Base-by-base conservation (phyloP, 2,797 vertebrate genomes). In the Argya squamiceps region DNA sequence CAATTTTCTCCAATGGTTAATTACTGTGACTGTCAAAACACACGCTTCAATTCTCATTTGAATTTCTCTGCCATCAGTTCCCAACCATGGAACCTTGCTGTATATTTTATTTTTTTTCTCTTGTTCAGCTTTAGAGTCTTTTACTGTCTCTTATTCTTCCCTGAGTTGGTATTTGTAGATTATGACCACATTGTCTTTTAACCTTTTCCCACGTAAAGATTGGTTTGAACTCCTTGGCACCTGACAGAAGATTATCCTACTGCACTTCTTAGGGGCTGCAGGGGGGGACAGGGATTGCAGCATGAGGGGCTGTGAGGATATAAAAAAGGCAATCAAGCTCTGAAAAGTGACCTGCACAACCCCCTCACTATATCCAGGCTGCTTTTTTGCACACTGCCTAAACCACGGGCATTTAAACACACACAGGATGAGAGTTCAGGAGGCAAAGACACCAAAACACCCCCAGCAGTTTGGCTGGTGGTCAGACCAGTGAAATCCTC, bases 21-120 rank as follows among this genome's bases (percentile, higher is more conserved):
- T 96, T 97, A 95, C 90, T 94, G 77, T 82, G 88, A 92, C 85
- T 92, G 83, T 88, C 85, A 96, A 94, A 95, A 95, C 89, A 94
- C 78, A 92, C 79, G 71, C 85, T 90, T 91, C 94, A 93, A 58
- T 82, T 84, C 89, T 94, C 92, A 81, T 95, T 93, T 90, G 77
- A 90, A 88, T 94, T 90, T 88, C 74, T 82, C 95, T 88, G 64
- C 85, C 69, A 60, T 73, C 77, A 30, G 43, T 76, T 96, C 87
- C 88, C 74, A 90, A 7, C 44, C 64, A 67, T 1, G 0, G 55
- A 73, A 85, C 53, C 24, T 26, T 19, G 49, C 60, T 80, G 20
- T 6, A 20, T 16, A 2, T 70, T 52, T 52, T 59, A 12, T 37
- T 55, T 44, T 44, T 81, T 43, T 17, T 3, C 55, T 37, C 68